Conservation (phyloP, 1,140 invertebrate genomes). For the Drosophila trapezifrons region DNA sequence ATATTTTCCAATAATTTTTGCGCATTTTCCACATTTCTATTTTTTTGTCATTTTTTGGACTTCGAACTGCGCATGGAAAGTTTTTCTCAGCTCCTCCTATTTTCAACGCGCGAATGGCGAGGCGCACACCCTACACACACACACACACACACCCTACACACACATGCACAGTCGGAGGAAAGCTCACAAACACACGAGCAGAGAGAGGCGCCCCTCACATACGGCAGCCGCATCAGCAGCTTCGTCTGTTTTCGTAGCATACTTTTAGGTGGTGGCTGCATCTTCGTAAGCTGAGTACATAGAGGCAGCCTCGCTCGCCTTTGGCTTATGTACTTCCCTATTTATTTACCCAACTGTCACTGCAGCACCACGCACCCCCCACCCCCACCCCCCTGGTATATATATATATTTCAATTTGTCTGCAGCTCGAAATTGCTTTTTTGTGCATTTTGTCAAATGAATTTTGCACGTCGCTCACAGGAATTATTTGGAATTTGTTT, state of each 20-base stretch:
- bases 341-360: slow-evolving; percentile 79
- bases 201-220: slow-evolving; percentile 67
- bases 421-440: slow-evolving; percentile 81
- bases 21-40: slow-evolving; percentile 30
- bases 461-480: slow-evolving; percentile 80
- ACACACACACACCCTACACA: slow-evolving; percentile 28
- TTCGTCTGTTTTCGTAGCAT: slow-evolving; percentile 79
- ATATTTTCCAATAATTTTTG: slow-evolving; percentile 26
- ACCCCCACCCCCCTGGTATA: slow-evolving; percentile 21
- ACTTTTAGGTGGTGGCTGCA: slow-evolving; percentile 81
- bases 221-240: slow-evolving; percentile 58
- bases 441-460: slow-evolving; percentile 83
- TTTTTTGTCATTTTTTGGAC: slow-evolving; percentile 27
- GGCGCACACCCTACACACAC: slow-evolving; percentile 62
- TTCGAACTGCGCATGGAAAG: slow-evolving; percentile 76
- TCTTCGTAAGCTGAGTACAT: slow-evolving; percentile 58
- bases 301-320: slow-evolving; percentile 17
- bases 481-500: slow-evolving; percentile 83
- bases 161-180: slow-evolving; percentile 19
- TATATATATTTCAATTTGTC: slow-evolving; percentile 77
- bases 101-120: slow-evolving; percentile 77
- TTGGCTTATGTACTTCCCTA: slow-evolving; percentile 49
- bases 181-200: slow-evolving; percentile 37
- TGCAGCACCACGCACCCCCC: slow-evolving; percentile 54
- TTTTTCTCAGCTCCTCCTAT: slow-evolving; percentile 79